Conservation (phyloP, 2,113 vertebrate species). For the Gadus chalcogrammus region DNA sequence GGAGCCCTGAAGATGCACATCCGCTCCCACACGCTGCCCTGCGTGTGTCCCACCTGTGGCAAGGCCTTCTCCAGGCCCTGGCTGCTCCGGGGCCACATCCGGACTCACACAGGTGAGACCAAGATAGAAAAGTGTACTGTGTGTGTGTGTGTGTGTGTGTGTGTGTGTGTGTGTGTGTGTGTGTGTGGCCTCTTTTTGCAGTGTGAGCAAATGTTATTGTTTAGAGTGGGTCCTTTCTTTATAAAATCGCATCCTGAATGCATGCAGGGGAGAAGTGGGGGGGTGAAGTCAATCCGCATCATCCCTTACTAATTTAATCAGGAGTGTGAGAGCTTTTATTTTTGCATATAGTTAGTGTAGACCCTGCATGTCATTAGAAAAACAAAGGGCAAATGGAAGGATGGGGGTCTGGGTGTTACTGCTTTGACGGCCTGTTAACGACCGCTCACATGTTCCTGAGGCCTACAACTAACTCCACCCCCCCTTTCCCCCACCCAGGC, state of each 20-base stretch:
- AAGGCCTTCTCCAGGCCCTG: conserved; percentile 97
- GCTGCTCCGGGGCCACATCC: conserved; percentile 94
- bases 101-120: conserved; percentile 90
- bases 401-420: neutral
- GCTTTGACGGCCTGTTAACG: conserved; percentile 6
- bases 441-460: neutral
- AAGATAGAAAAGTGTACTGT: neutral
- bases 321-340: neutral
- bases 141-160: neutral
- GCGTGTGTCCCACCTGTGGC: conserved; percentile 93
- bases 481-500: conserved; percentile 63
- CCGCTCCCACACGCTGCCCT: conserved; percentile 94
- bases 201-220: conserved; percentile 46
- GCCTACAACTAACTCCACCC: conserved; percentile 25
- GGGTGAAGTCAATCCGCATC: conserved; percentile 18
- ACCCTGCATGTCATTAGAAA: conserved; percentile 30
- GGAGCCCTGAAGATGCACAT: conserved; percentile 99
- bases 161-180: neutral
- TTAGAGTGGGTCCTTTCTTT: neutral
- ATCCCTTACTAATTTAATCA: conserved; percentile 7
- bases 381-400: conserved; percentile 22
- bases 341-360: conserved; percentile 6
- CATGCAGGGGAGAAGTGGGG: conserved; percentile 18
- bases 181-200: conserved; percentile 3
- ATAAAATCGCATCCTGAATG: neutral